phyloP scores from a whole-genome alignment of 2,797 vertebrate species.

The Enteromius treurensis region DNA sequence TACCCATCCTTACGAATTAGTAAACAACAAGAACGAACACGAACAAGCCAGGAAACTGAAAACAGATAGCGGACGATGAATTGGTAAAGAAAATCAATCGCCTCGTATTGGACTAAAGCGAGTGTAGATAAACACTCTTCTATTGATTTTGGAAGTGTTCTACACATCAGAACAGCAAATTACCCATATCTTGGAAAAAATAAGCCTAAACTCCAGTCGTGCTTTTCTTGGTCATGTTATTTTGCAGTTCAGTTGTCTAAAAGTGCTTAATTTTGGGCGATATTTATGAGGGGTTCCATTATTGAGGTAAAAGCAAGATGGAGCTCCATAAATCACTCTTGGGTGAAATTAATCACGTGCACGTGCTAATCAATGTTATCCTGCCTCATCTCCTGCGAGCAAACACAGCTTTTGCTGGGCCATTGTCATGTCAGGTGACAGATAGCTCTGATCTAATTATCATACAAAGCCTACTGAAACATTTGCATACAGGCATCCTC shows the following conservation, averaged over 20 bases:
- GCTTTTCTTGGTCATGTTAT: constrained; percentile 20
- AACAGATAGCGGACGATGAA: constrained; percentile 11
- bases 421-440: constrained; percentile 65
- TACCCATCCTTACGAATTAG: neutral
- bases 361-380: constrained; percentile 59
- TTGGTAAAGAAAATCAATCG: constrained; percentile 36
- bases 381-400: constrained; percentile 53
- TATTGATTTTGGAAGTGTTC: constrained; percentile 47
- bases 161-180: constrained; percentile 37
- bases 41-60: constrained; percentile 28
- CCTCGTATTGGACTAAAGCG: constrained; percentile 21
- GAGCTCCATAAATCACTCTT: constrained; percentile 54
- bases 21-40: constrained; percentile 17
- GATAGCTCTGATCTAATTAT: constrained; percentile 64
- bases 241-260: constrained; percentile 19
- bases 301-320: constrained; percentile 46
- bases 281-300: constrained; percentile 39
- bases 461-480: constrained; percentile 65
- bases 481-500: constrained; percentile 66
- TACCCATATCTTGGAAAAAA: constrained; percentile 19
- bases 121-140: constrained; percentile 37
- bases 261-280: constrained; percentile 34
- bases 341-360: constrained; percentile 58
- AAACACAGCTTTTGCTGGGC: constrained; percentile 62
- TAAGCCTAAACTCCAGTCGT: neutral